Base-by-base conservation (phyloP, 2,888 invertebrate genomes). In the Netelia fuscicornis region DNA sequence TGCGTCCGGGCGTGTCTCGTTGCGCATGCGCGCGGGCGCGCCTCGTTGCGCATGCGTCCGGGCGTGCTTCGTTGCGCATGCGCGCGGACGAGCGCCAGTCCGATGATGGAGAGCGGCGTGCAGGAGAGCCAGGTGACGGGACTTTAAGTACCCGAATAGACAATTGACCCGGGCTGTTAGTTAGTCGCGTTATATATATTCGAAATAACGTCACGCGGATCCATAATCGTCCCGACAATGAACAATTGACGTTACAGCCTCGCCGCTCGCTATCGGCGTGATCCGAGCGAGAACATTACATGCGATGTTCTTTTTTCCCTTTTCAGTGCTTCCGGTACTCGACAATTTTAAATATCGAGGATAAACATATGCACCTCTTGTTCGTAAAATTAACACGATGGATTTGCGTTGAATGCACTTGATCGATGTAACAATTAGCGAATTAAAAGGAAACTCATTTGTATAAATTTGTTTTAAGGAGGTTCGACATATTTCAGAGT, bases 91-190 rank as follows among this genome's bases (percentile, higher is more conserved):
- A 37, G 2, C 17, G 44, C 17, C 58, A 8, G 56, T 17, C 13
- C 13, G 48, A 67, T 48, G 13, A 48, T 62, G 17, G 71, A 80
- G 48, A 74, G 30, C 48, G 13, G 54, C 62, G 37, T 11, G 48
- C 48, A 62, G 56, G 72, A 80, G 58, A 72, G 72, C 62, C 84
- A 84, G 84, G 81, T 85, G 85, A 78, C 74, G 84, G 67, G 60
- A 65, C 64, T 71, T 75, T 78, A 64, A 81, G 62, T 77, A 56
- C 48, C 30, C 74, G 67, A 60, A 85, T 82, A 71, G 85, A 82
- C 78, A 85, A 85, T 85, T 85, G 85, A 82, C 85, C 81, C 37
- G 77, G 72, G 74, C 81, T 30, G 79, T 68, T 84, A 52, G 62
- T 74, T 78, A 56, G 48, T 48, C 10, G 10, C 10, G 48, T 48